phyloP scores from a whole-genome alignment of 2,113 vertebrate genomes.

The Micromys minutus region DNA sequence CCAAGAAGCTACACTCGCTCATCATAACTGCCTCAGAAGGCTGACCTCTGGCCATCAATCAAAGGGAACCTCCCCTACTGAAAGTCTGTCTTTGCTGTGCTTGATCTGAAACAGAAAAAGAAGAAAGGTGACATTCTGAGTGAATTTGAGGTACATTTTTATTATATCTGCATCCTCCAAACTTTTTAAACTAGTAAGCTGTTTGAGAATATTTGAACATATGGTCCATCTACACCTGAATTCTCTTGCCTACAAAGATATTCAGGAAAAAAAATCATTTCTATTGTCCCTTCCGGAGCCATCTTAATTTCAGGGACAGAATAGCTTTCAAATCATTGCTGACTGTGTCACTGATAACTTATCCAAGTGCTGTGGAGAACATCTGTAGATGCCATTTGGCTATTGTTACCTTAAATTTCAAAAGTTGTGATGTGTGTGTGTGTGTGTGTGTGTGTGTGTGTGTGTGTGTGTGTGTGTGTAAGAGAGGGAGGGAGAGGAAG shows the following conservation, averaged over 20 bases:
- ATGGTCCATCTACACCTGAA: background rate
- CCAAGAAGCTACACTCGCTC: conserved; percentile 24
- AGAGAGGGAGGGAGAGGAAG: no score
- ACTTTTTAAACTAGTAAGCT: conserved; percentile 29
- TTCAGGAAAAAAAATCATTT: conserved; percentile 41
- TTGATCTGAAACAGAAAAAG: background rate
- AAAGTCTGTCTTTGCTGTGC: background rate
- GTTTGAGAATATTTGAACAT: background rate
- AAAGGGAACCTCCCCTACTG: background rate
- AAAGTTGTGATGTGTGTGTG: background rate
- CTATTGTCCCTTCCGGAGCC: background rate
- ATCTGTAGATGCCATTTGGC: background rate
- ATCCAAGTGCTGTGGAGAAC: background rate
- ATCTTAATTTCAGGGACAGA: conserved; percentile 18
- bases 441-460: background rate
- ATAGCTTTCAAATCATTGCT: conserved; percentile 17
- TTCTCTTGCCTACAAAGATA: conserved; percentile 25
- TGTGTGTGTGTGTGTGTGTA: background rate
- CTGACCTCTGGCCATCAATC: conserved; percentile 62
- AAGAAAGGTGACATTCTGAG: background rate
- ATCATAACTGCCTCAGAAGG: background rate
- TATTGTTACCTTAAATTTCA: background rate
- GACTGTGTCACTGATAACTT: background rate
- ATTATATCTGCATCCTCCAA: background rate
- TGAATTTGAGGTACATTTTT: background rate